Base-by-base conservation (phyloP, 2,113 vertebrate species). In the Chunga burmeisteri region DNA sequence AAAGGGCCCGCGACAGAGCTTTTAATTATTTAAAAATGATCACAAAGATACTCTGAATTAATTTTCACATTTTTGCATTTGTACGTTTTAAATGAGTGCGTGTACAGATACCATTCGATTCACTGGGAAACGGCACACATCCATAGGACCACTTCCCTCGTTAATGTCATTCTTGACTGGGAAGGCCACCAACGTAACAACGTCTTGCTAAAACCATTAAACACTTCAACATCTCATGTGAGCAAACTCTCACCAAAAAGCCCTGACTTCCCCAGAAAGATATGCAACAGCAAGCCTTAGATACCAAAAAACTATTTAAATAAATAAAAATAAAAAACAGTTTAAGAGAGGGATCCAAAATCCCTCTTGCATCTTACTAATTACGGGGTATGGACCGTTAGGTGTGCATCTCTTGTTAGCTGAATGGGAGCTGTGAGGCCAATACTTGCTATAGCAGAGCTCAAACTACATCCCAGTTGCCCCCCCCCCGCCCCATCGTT, bases 1-100 rank as follows among this genome's bases (percentile, higher is more conserved):
- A 94, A 92, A 82, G 78, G 50, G 81, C 42, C 73, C 56, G 40
- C 6, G 91, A 96, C 27, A 68, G 89, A 95, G 73, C 25, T 90
- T 93, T 97, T 98, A 96, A 98, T 98, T 98, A 97, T 98, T 97
- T 87, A n/a, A 42, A 90, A 97, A 96, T 87, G 74, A 97, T 88
- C 40, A 56, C 90, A 96, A 95, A 97, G 95, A 98, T 94, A 88
- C 40, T 95, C 90, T 92, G 95, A 94, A 98, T 98, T 98, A 96
- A 97, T 97, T 92, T 92, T 96, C 88, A 94, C 96, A 81, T 97
- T 96, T 95, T 86, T 94, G 81, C 91, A 92, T 93, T 95, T 93
- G 86, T 91, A 93, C 68, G 47, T 95, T 85, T 92, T 79, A 46
- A 25, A 87, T 40, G 56, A 86, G 62, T 65, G 16, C 27, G 52